Conservation (phyloP, 1,140 invertebrate species). For the Anastrepha ludens region DNA sequence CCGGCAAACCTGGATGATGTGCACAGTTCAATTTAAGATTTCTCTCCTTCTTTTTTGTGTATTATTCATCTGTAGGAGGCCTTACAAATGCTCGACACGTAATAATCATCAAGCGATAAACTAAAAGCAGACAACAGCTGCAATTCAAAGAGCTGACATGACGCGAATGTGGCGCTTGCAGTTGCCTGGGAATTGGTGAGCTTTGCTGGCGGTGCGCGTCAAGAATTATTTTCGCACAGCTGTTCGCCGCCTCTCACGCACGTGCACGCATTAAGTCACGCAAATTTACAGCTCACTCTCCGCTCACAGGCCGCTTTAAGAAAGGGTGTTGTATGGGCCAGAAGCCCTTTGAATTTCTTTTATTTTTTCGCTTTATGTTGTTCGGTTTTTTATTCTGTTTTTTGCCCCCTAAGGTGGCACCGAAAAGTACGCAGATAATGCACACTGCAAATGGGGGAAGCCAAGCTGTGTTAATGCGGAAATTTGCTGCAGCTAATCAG, state of each 20-base stretch:
- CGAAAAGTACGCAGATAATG: background rate
- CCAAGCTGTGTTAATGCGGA: background rate
- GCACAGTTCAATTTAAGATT: background rate
- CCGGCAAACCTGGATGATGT: too few species aligned
- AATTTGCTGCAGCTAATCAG: slow-evolving; percentile 22
- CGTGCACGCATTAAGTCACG: background rate
- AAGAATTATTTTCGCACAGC: background rate
- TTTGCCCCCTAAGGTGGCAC: background rate
- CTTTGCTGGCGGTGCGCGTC: background rate
- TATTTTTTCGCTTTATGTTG: too few species aligned
- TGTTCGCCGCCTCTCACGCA: background rate
- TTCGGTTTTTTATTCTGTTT: background rate
- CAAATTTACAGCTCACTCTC: background rate
- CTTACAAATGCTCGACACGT: slow-evolving; percentile 44
- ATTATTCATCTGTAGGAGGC: slow-evolving; percentile 18
- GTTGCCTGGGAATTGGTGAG: background rate
- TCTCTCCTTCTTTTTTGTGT: background rate
- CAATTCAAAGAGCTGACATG: slow-evolving; percentile 2
- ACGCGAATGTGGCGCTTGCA: background rate
- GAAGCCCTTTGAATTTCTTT: background rate
- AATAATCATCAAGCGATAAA: slow-evolving; percentile 42
- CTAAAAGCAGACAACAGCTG: slow-evolving; percentile 39
- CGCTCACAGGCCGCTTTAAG: background rate
- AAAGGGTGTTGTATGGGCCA: background rate
- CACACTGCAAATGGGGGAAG: background rate